Evolutionary conservation across 1,140 invertebrate genomes (phyloP).

Genomic region (Matsumurasca onukii): DNA sequence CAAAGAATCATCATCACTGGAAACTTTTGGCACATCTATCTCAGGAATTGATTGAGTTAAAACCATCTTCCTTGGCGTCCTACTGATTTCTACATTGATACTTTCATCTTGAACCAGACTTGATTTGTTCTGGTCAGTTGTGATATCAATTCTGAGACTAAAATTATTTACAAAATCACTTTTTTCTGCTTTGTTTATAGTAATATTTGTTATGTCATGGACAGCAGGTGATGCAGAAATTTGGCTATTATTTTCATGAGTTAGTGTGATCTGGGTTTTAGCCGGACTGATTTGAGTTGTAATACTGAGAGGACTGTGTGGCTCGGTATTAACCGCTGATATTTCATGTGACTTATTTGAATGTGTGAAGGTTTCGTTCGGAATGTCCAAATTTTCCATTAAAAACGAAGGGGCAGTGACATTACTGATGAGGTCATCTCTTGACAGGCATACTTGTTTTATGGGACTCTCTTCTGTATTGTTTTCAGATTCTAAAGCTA

Average conservation of each 20-base stretch:
- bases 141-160: not conserved
- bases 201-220: not conserved
- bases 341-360: not conserved
- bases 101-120: too few relatives aligned
- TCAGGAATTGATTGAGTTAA: too few relatives aligned
- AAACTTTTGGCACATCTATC: not conserved
- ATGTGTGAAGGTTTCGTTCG: not conserved
- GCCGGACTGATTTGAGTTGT: too few relatives aligned
- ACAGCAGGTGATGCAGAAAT: not conserved
- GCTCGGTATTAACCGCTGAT: too few relatives aligned
- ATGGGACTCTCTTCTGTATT: slow-evolving; percentile 19
- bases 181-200: not conserved
- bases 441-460: slow-evolving; percentile 7
- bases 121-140: not conserved
- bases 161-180: not conserved
- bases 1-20: not conserved
- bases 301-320: too few relatives aligned
- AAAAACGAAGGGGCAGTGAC: slow-evolving; percentile 10
- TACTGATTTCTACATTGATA: too few relatives aligned
- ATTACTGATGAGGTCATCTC: not conserved
- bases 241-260: not conserved
- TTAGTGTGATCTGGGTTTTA: not conserved
- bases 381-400: not conserved
- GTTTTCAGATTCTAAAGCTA: slow-evolving; percentile 9
- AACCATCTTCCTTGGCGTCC: too few relatives aligned